These are phyloP conservation scores for Myripristis jacobus DNA, from an alignment of 2,797 vertebrate genomes.

Conservation along the genomic window DNA sequence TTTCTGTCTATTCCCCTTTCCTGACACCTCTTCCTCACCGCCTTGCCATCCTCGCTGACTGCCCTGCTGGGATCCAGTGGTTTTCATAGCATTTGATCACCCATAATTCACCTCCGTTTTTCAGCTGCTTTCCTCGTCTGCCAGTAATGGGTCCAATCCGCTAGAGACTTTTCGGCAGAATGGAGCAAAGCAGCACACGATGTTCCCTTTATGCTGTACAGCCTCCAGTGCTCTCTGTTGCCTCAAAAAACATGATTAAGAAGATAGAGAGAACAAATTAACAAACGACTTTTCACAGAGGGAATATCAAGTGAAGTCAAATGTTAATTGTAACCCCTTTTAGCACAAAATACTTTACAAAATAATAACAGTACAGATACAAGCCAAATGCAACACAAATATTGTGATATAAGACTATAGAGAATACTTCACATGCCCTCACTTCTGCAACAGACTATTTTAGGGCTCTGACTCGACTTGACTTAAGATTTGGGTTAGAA, in stretches of 20 bases:
- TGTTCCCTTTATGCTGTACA: conserved; percentile 17
- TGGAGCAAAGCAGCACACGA: background rate
- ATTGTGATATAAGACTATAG: too few species aligned
- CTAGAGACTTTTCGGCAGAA: conserved; percentile 41
- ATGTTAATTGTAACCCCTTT: too few species aligned
- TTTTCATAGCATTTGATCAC: conserved; percentile 62
- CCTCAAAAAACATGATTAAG: conserved; percentile 34
- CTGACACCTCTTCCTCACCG: background rate
- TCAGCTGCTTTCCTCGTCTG: conserved; percentile 41
- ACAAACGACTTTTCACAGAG: conserved; percentile 21
- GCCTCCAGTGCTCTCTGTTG: conserved; percentile 30
- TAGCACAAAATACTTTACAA: too few species aligned
- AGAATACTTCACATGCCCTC: too few species aligned
- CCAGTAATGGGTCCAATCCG: conserved; percentile 72
- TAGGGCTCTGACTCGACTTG: too few species aligned
- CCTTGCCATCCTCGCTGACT: too few species aligned
- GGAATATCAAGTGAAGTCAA: background rate
- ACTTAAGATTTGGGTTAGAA: too few species aligned
- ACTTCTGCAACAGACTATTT: too few species aligned
- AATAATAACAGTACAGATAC: too few species aligned
- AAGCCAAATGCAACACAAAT: too few species aligned
- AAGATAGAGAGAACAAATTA: conserved; percentile 13
- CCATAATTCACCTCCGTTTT: conserved; percentile 15
- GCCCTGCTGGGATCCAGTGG: conserved; percentile 45
- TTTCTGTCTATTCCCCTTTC: background rate